These are phyloP conservation scores for Serilophus lunatus DNA, from an alignment of 2,113 vertebrate genomes.

Conservation along the genomic window DNA sequence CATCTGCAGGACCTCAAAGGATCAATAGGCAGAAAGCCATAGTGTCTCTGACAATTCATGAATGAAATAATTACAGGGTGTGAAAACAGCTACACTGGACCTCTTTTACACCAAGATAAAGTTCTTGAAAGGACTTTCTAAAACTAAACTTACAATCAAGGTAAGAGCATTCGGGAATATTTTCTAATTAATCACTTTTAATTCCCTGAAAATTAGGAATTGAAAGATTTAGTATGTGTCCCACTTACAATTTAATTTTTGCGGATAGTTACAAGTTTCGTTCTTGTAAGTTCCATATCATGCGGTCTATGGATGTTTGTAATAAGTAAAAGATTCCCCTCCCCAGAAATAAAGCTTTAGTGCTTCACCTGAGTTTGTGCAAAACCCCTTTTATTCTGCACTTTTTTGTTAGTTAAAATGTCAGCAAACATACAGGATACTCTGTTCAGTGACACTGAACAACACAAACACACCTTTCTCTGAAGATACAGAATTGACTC, in stretches of 20 bases:
- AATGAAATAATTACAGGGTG: not conserved
- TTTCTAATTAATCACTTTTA: not conserved
- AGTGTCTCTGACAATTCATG: not conserved
- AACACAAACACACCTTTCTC: not conserved
- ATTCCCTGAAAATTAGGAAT: not conserved
- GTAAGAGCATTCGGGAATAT: not conserved
- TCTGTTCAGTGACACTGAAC: not conserved
- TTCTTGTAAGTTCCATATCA: not conserved
- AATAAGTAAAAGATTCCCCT: not conserved
- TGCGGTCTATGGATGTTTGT: not conserved
- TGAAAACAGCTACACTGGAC: not conserved
- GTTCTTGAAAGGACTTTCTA: not conserved
- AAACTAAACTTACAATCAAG: not conserved
- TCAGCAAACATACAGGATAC: conserved; percentile 10
- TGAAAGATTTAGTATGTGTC: not conserved
- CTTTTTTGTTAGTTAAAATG: not conserved
- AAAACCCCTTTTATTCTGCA: not conserved
- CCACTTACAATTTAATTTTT: not conserved
- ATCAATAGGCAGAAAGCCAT: not conserved
- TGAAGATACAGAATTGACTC: not conserved
- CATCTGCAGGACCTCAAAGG: not conserved
- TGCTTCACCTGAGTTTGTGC: not conserved
- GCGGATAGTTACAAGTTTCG: not conserved
- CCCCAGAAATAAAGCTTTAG: not conserved
- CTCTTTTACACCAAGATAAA: not conserved